Conservation (phyloP, 1,140 invertebrate species). For the Hestina assimilis region DNA sequence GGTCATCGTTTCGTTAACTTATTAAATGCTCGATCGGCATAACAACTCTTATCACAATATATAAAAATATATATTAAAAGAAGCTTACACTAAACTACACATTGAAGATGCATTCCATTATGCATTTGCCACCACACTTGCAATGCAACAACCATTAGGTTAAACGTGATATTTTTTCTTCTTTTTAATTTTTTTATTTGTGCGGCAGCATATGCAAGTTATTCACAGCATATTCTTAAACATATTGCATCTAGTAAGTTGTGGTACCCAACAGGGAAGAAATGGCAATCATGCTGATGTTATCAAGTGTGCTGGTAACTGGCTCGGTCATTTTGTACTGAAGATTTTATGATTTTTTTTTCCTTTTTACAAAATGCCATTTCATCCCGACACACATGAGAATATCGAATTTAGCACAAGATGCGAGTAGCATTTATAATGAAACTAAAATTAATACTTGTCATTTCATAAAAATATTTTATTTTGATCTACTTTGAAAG, state of each 20-base stretch:
- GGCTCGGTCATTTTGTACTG: slow-evolving; percentile 68
- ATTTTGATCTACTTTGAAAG: slow-evolving; percentile 46
- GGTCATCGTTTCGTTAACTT: slow-evolving; percentile 60
- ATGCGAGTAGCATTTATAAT: slow-evolving; percentile 37
- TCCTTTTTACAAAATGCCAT: slow-evolving; percentile 30
- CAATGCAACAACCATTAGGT: slow-evolving; percentile 47
- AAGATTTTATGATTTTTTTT: slow-evolving; percentile 31
- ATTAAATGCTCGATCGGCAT: slow-evolving; percentile 74
- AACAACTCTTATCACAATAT: slow-evolving; percentile 77
- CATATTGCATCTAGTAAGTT: slow-evolving; percentile 57
- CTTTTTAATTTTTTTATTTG: slow-evolving; percentile 62
- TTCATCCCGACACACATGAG: slow-evolving; percentile 45
- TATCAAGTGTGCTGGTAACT: slow-evolving; percentile 59
- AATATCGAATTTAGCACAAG: slow-evolving; percentile 33
- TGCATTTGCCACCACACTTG: slow-evolving; percentile 74
- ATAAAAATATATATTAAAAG: slow-evolving; percentile 77
- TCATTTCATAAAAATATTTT: slow-evolving; percentile 73
- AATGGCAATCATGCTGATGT: slow-evolving; percentile 36
- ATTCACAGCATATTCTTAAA: slow-evolving; percentile 67
- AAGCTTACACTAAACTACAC: slow-evolving; percentile 76
- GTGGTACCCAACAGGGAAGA: slow-evolving; percentile 45
- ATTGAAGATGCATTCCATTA: slow-evolving; percentile 69
- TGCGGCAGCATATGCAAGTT: slow-evolving; percentile 73
- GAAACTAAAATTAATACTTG: slow-evolving; percentile 70
- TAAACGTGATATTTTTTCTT: slow-evolving; percentile 46